Base-by-base conservation (phyloP, 2,888 invertebrate genomes). In the Epistrophe eligans region DNA sequence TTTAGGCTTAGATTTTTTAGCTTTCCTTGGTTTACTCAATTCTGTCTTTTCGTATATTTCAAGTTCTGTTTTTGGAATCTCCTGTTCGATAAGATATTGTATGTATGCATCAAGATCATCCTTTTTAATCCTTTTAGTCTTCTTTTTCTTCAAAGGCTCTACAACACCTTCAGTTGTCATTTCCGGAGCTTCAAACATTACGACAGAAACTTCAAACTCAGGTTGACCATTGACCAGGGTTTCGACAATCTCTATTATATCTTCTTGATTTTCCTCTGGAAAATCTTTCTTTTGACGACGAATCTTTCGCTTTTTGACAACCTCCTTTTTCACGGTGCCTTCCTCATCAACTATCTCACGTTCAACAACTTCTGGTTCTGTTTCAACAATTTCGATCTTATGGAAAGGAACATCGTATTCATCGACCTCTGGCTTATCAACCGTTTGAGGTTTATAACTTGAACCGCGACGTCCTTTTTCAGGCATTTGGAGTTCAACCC, bases 1-100 rank as follows among this genome's bases (percentile, higher is more conserved):
- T 19, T 89, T 88, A 1, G 66, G 73, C 66, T 91, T 91, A 1
- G 89, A 76, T 45, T 91, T 91, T 64, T 91, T 91, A 11, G 88
- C 83, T 76, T 92, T 92, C 70, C 91, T 92, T 6, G 90, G 90
- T 45, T 90, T 91, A 11, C 93, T 93, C 0, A 93, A 85, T 24
- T 92, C 92, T 17, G 90, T 90, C 89, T 93, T 93, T 89, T 93
- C 93, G 57, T 93, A 92, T 89, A 92, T 91, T 81, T 93, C 93
- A 0, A 93, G 90, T 88, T 93, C 93, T 0, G 93, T 92, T 84
- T 92, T 90, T n/a, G 91, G 90, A 88, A 93, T 93, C 84, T 93
- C 91, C 4, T 91, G 91, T 76, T 93, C 91, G 32, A 93, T 92
- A 1, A 93, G 81, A 28, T 91, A 90, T 60, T 91, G 91, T 58